Conservation (phyloP, 2,888 invertebrate species). For the Tolmerus cingulatus region DNA sequence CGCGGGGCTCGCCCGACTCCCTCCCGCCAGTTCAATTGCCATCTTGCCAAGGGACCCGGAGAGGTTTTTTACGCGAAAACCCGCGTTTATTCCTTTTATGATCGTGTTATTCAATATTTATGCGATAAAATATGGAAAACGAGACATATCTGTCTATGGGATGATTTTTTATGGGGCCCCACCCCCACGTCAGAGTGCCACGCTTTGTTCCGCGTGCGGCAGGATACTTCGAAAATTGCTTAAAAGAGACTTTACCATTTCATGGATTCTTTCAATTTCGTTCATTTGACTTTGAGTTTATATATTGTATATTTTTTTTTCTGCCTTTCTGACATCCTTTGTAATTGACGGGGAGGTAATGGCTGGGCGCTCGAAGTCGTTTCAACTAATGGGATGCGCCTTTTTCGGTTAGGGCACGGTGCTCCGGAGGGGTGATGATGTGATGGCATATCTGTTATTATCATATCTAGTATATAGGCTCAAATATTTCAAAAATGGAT, state of each 20-base stretch:
- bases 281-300: slow-evolving; percentile 20
- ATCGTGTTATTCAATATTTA: slow-evolving; percentile 50
- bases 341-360: background rate
- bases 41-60: slow-evolving; percentile 3
- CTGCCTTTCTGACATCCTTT: background rate
- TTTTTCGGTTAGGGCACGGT: background rate
- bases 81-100: slow-evolving; percentile 49
- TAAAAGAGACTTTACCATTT: slow-evolving; percentile 26
- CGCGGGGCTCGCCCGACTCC: slow-evolving; percentile 9
- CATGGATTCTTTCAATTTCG: slow-evolving; percentile 39
- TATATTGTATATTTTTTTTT: background rate
- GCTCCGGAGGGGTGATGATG: background rate
- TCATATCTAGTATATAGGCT: background rate
- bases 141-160: slow-evolving; percentile 50
- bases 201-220: background rate
- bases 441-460: background rate
- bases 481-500: background rate
- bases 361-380: background rate
- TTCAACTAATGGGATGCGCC: background rate
- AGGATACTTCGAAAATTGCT: slow-evolving; percentile 25
- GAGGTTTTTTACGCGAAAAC: slow-evolving; percentile 5
- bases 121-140: slow-evolving; percentile 50
- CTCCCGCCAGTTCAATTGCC: slow-evolving; percentile 24
- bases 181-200: background rate
- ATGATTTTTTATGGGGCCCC: slow-evolving; percentile 47